Conservation (phyloP, 2,113 vertebrate species). For the Saguinus midas region DNA sequence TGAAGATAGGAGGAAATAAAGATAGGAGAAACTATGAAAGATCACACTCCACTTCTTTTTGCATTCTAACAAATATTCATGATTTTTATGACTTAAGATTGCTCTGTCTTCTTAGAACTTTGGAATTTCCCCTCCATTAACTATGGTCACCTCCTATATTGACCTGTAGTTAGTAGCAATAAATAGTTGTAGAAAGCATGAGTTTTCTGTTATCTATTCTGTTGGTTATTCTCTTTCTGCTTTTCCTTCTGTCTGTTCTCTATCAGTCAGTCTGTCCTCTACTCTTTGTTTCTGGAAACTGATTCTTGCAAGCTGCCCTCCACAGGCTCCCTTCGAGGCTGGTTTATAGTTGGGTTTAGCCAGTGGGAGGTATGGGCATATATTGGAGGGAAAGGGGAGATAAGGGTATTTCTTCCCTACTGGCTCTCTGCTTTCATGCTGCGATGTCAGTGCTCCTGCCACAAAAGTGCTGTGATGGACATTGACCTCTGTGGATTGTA, state of each 20-base stretch:
- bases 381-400: background rate
- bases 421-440: background rate
- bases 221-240: background rate
- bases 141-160: background rate
- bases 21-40: slow-evolving; percentile 6
- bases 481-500: background rate
- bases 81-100: background rate
- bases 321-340: background rate
- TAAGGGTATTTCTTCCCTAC: background rate
- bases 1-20: background rate
- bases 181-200: background rate
- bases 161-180: background rate
- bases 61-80: background rate
- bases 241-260: background rate
- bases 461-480: background rate
- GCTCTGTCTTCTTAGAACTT: background rate
- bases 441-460: background rate
- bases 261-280: background rate
- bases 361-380: background rate
- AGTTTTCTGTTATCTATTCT: background rate
- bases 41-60: background rate
- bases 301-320: background rate
- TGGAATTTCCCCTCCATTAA: background rate
- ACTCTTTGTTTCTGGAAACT: background rate
- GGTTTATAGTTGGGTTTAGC: background rate